These are phyloP conservation scores for Pholis gunnellus DNA, from an alignment of 2,113 vertebrate species.

Conservation along the genomic window DNA sequence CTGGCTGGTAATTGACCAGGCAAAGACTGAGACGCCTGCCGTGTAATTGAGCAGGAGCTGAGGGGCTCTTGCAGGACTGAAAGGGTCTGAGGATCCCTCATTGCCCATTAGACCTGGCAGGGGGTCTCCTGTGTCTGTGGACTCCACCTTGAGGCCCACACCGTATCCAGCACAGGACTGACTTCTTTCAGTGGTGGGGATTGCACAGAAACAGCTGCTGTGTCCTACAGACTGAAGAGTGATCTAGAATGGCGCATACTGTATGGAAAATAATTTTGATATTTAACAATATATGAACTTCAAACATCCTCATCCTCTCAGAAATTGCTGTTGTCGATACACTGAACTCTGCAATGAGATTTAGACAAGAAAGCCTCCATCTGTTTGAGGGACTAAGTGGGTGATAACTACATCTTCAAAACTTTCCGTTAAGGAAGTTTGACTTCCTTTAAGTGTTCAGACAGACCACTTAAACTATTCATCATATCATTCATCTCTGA, in stretches of 20 bases:
- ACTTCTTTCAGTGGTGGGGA: constrained; percentile 56
- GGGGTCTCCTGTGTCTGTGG: constrained; percentile 72
- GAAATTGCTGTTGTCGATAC: background rate
- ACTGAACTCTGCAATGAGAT: background rate
- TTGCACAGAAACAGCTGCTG: constrained; percentile 48
- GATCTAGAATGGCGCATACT: background rate
- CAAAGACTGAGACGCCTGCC: constrained; percentile 80
- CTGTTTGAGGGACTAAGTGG: constrained; percentile 13
- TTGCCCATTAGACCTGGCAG: constrained; percentile 79
- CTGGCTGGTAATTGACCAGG: constrained; percentile 82
- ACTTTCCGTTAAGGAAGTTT: background rate
- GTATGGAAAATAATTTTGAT: background rate
- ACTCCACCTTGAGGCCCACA: constrained; percentile 61
- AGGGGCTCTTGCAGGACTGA: constrained; percentile 75
- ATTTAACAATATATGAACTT: background rate
- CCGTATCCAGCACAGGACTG: constrained; percentile 28
- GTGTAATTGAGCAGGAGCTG: constrained; percentile 80
- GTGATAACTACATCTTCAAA: background rate
- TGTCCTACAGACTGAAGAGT: background rate
- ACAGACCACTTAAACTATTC: no score
- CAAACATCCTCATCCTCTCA: background rate
- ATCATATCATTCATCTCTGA: background rate
- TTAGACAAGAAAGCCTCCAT: background rate
- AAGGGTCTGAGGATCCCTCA: constrained; percentile 74
- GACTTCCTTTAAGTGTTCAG: background rate